Conservation (phyloP, 2,113 vertebrate species). For the Pica pica region DNA sequence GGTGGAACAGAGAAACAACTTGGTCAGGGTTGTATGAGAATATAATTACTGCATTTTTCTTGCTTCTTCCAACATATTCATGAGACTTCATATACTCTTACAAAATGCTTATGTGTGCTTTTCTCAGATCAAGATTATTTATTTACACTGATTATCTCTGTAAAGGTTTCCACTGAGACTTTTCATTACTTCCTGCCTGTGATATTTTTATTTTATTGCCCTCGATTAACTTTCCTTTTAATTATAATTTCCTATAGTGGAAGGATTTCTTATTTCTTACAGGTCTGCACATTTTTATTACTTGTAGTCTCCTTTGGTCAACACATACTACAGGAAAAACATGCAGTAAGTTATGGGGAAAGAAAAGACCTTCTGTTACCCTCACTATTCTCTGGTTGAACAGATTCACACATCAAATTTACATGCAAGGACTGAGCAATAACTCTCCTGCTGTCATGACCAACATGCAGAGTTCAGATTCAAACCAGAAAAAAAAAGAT, state of each 20-base stretch:
- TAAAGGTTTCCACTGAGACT: neutral
- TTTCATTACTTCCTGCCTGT: neutral
- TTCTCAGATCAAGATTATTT: neutral
- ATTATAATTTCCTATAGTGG: neutral
- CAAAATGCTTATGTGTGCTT: neutral
- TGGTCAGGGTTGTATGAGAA: neutral
- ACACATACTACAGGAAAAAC: neutral
- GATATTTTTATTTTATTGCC: neutral
- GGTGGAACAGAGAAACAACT: neutral
- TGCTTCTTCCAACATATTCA: neutral
- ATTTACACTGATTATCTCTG: neutral
- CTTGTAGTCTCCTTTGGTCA: neutral
- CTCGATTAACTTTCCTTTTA: neutral
- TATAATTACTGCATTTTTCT: neutral
- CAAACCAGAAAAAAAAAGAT: neutral
- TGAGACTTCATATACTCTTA: neutral
- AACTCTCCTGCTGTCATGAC: neutral
- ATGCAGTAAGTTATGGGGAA: neutral
- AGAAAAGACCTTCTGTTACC: neutral
- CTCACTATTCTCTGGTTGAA: neutral
- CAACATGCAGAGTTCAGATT: neutral
- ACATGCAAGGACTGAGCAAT: neutral
- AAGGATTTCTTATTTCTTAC: neutral
- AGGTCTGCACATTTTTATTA: neutral
- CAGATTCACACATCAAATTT: neutral